Evolutionary conservation across 1,140 invertebrate genomes (phyloP), one percentile per base, ranked within the genome.

Genomic region (Solenopsis invicta): DNA sequence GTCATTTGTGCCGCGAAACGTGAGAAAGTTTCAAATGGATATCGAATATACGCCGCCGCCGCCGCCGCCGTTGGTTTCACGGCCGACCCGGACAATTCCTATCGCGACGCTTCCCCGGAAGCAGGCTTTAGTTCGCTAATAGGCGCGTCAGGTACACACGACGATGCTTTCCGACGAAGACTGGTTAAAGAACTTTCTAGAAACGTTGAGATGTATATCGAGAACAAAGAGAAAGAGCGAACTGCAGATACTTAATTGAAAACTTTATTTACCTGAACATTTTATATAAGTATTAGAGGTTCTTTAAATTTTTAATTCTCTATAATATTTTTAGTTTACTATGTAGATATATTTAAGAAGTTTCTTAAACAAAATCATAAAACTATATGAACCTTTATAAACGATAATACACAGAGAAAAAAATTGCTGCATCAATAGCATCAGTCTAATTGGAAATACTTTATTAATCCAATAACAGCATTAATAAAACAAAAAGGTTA

Each of bases 1-100:
- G 93, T 93, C 91, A 93, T 93, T 93, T 93, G 87, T 85, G 77
- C 86, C 52, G 80, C 52, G 72, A 88, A 91, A 93, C 92, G 91
- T 93, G 91, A 93, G 91, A 92, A 92, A 93, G 84, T 89, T 92
- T 88, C 34, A 85, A 92, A 93, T 92, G 80, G 74, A 87, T 69
- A 69, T 77, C 87, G 69, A n/a, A 34, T 24, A 24, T n/a, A 4
- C 16, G 41, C 66, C 18, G 8, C 8, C 8, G 10, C 54, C 18
- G 4, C 29, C 45, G 9, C 21, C 52, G 18, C 9, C 2, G 64
- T 56, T 4, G 29, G 50, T 59, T 71, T 86, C 85, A 82, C 52
- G 78, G 77, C 48, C 85, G 85, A 61, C 56, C 48, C 45, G n/a
- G 81, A 71, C 54, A 18, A 29, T 71, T 80, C 24, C n/a, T 76